A percentile compares a stretch with the other conserved stretches of the same genome.
Evolutionary conservation across 2,797 vertebrate species (phyloP).

Genomic region (Moxostoma hubbsi): DNA sequence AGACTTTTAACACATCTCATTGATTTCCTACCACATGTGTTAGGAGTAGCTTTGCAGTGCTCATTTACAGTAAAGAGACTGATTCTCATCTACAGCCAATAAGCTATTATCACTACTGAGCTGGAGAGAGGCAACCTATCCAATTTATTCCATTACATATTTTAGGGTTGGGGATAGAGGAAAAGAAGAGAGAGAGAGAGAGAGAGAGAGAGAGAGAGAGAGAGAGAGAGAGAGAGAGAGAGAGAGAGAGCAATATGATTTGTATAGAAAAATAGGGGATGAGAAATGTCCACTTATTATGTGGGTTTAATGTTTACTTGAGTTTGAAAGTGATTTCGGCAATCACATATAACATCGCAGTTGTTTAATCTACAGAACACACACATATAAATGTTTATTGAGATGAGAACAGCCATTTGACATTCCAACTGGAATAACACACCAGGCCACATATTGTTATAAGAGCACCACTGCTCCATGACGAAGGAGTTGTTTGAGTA

Average conservation of each 20-base stretch:
- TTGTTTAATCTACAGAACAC: constrained; percentile 71
- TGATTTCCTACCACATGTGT: constrained; percentile 68
- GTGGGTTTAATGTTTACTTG: constrained; percentile 15
- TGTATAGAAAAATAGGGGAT: constrained; percentile 64
- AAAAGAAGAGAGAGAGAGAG: neutral
- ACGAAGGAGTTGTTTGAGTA: constrained; percentile 60
- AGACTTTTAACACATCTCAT: constrained; percentile 64
- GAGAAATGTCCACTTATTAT: constrained; percentile 57
- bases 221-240: constrained; percentile 42
- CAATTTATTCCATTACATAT: constrained; percentile 63
- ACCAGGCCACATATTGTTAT: constrained; percentile 75
- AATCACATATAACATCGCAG: constrained; percentile 72
- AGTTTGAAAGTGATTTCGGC: constrained; percentile 75
- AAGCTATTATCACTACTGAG: constrained; percentile 76
- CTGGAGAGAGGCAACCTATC: constrained; percentile 69
- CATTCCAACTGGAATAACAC: constrained; percentile 72
- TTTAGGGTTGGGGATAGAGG: constrained; percentile 48
- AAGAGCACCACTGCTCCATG: constrained; percentile 66
- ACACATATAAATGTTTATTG: constrained; percentile 9
- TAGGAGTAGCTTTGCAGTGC: constrained; percentile 66
- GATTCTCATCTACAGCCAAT: constrained; percentile 76
- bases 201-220: too few relatives aligned
- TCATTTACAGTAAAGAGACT: constrained; percentile 74
- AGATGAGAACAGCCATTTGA: constrained; percentile 78
- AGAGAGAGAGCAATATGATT: constrained; percentile 44